Evolutionary conservation across 2,797 vertebrate genomes (phyloP).

Genomic region (Ibycter americanus): DNA sequence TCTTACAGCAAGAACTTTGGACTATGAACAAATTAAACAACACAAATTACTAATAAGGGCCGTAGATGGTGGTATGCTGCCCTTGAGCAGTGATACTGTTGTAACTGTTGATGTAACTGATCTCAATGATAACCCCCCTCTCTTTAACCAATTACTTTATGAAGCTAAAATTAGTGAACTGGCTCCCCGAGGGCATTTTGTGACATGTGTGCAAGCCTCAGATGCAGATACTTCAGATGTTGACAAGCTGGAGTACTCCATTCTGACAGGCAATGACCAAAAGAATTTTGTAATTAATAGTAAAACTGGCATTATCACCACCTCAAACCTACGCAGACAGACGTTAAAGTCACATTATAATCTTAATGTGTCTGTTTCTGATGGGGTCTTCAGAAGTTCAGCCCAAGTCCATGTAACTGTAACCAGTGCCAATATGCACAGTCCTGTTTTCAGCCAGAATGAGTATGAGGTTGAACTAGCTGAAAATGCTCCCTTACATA

Average conservation of each 20-base stretch:
- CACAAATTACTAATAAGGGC: constrained; percentile 86
- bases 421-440: constrained; percentile 91
- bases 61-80: constrained; percentile 89
- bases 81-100: constrained; percentile 84
- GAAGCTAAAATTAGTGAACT: constrained; percentile 88
- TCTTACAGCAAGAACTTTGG: constrained; percentile 82
- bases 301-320: constrained; percentile 84
- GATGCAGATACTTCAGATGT: constrained; percentile 89
- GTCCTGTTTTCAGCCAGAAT: constrained; percentile 87
- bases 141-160: constrained; percentile 87
- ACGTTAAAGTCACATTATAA: constrained; percentile 83
- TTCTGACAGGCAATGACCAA: constrained; percentile 90
- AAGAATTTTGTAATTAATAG: constrained; percentile 90
- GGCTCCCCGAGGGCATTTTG: constrained; percentile 89
- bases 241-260: constrained; percentile 88
- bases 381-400: constrained; percentile 93
- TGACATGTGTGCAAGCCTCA: constrained; percentile 90
- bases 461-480: constrained; percentile 94
- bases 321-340: constrained; percentile 87
- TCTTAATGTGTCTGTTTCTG: constrained; percentile 91
- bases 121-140: constrained; percentile 93
- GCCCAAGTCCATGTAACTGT: constrained; percentile 84
- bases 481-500: constrained; percentile 89
- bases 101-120: constrained; percentile 87
- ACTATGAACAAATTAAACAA: constrained; percentile 85